Conservation (phyloP, 2,888 invertebrate species). For the Heliconius cydno region DNA sequence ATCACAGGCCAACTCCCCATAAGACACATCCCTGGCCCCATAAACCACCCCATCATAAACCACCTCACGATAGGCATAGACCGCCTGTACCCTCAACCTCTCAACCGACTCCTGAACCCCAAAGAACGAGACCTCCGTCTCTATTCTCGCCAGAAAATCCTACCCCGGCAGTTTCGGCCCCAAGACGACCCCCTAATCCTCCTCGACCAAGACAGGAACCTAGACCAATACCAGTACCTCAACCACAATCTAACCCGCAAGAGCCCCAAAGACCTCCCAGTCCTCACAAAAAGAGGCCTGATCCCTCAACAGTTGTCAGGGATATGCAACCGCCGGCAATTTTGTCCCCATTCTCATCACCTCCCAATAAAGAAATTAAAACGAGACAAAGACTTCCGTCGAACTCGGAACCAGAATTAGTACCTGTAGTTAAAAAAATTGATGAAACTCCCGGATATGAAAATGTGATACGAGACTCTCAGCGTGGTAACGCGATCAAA, state of each 20-base stretch:
- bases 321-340: slow-evolving; percentile 76
- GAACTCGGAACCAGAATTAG: slow-evolving; percentile 84
- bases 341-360: slow-evolving; percentile 81
- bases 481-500: slow-evolving; percentile 65
- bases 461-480: slow-evolving; percentile 83
- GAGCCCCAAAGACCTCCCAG: slow-evolving; percentile 59
- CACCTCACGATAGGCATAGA: slow-evolving; percentile 59
- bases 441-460: slow-evolving; percentile 86
- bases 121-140: slow-evolving; percentile 82
- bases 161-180: slow-evolving; percentile 77
- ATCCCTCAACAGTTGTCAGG: slow-evolving; percentile 65
- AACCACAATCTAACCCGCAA: slow-evolving; percentile 37
- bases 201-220: slow-evolving; percentile 55
- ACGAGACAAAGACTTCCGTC: slow-evolving; percentile 72
- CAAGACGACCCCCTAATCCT: slow-evolving; percentile 62
- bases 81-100: slow-evolving; percentile 52
- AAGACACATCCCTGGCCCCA: slow-evolving; percentile 70
- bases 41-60: slow-evolving; percentile 69
- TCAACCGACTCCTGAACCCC: slow-evolving; percentile 53
- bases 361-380: slow-evolving; percentile 63
- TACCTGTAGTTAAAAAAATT: slow-evolving; percentile 85
- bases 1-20: slow-evolving; percentile 65
- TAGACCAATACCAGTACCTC: slow-evolving; percentile 50
- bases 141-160: slow-evolving; percentile 87
- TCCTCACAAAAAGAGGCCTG: slow-evolving; percentile 67